These are phyloP conservation scores for Andrena marginata DNA, from an alignment of 2,888 invertebrate species.

Conservation along the genomic window DNA sequence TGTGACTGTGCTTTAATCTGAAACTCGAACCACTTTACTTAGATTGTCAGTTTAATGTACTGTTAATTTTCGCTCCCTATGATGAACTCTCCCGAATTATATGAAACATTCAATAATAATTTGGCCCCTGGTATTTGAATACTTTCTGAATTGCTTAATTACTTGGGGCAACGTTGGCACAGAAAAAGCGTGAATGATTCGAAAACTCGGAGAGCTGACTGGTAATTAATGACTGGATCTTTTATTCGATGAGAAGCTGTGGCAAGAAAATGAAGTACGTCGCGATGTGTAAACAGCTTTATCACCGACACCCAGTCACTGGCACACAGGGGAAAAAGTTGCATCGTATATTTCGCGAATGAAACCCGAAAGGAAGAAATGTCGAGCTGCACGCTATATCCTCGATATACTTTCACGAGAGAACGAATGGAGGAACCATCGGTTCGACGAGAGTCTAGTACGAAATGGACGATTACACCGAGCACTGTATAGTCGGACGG, in stretches of 20 bases:
- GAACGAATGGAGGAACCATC: constrained; percentile 61
- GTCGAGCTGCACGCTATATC: constrained; percentile 33
- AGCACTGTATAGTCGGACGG: constrained; percentile 53
- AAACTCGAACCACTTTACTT: no score
- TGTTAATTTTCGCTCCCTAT: no score
- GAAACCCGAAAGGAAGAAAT: constrained; percentile 47
- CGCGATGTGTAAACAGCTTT: constrained; percentile 48
- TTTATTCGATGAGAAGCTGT: not conserved
- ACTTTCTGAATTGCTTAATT: no score
- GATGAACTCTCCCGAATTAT: no score
- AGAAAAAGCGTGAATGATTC: not conserved
- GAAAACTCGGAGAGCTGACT: not conserved
- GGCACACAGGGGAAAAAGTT: constrained; percentile 3
- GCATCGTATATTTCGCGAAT: constrained; percentile 42
- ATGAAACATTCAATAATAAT: no score
- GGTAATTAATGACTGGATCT: constrained; percentile 6
- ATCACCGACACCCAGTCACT: constrained; percentile 33
- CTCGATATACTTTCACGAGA: constrained; percentile 57
- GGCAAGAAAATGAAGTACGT: constrained; percentile 13
- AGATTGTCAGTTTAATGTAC: no score
- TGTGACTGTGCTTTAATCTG: no score
- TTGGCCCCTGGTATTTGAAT: no score
- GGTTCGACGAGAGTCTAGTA: constrained; percentile 67
- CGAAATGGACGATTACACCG: constrained; percentile 74
- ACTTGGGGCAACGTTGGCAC: no score